Conservation (phyloP, 1,140 invertebrate species). For the Drosophila kikkawai region DNA sequence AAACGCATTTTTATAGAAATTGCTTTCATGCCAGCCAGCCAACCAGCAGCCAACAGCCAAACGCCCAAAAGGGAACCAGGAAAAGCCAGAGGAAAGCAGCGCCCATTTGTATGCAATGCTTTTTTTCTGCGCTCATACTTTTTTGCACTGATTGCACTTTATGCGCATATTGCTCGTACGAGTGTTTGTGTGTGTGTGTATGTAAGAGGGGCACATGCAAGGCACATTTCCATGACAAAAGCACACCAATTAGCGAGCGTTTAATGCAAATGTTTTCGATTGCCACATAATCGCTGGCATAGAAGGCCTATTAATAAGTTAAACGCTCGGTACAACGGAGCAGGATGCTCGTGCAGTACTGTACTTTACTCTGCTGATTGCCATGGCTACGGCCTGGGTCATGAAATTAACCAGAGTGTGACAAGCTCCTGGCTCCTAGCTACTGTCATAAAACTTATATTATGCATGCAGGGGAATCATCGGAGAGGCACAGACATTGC, state of each 20-base stretch:
- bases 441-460: slow-evolving; percentile 62
- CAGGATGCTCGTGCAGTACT: slow-evolving; percentile 14
- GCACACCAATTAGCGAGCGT: slow-evolving; percentile 73
- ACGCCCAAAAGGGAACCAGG: slow-evolving; percentile 4
- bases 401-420: slow-evolving; percentile 37
- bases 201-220: slow-evolving; percentile 10
- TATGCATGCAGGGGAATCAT: slow-evolving; percentile 46
- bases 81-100: slow-evolving; percentile 18
- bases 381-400: slow-evolving; percentile 1
- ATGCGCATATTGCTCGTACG: slow-evolving; percentile 60
- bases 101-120: slow-evolving; percentile 72
- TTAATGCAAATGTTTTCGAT: slow-evolving; percentile 75
- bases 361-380: slow-evolving; percentile 13
- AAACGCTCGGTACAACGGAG: slow-evolving; percentile 41
- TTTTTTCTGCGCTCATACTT: slow-evolving; percentile 30
- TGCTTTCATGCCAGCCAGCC: slow-evolving; percentile 68
- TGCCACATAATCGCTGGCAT: slow-evolving; percentile 56
- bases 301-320: slow-evolving; percentile 64
- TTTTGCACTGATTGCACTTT: slow-evolving; percentile 66
- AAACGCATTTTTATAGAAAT: slow-evolving; percentile 82
- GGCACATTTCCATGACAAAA: slow-evolving; percentile 77
- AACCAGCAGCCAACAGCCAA: slow-evolving; percentile 12
- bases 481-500: neutral
- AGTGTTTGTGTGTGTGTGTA: slow-evolving; percentile 10
- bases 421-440: slow-evolving; percentile 9